Conservation (phyloP, 2,888 invertebrate species). For the Theretra japonica region DNA sequence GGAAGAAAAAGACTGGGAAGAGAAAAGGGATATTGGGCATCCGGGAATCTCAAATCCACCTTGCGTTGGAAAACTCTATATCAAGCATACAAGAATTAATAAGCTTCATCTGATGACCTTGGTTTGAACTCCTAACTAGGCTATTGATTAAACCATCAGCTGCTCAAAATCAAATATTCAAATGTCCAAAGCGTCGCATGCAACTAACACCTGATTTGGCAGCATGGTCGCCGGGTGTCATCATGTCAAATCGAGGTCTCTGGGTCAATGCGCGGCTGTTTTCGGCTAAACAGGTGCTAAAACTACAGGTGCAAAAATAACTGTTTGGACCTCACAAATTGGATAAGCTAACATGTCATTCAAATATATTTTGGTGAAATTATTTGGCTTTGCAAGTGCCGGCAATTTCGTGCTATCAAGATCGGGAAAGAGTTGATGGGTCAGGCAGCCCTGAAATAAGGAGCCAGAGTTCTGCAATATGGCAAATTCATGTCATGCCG, state of each 20-base stretch:
- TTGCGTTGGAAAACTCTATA: too few relatives aligned
- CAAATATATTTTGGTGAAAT: background rate
- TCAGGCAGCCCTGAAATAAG: too few relatives aligned
- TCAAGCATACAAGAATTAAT: too few relatives aligned
- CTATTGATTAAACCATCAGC: background rate
- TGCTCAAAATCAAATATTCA: slow-evolving; percentile 5
- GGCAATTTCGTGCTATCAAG: background rate
- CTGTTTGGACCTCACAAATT: background rate
- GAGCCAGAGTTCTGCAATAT: too few relatives aligned
- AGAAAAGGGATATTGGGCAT: too few relatives aligned
- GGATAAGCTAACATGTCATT: background rate
- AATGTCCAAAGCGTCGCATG: slow-evolving; percentile 2
- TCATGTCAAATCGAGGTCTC: slow-evolving; percentile 25
- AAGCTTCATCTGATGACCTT: too few relatives aligned
- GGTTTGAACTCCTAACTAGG: too few relatives aligned
- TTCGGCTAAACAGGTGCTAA: slow-evolving; percentile 46
- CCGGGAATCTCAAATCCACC: too few relatives aligned
- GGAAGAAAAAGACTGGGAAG: too few relatives aligned
- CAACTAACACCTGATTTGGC: slow-evolving; percentile 8
- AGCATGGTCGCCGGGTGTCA: background rate
- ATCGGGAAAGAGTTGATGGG: too few relatives aligned
- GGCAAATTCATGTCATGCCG: too few relatives aligned
- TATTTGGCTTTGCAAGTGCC: background rate
- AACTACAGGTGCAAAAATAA: slow-evolving; percentile 34
- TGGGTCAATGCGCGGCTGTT: slow-evolving; percentile 40